A percentile compares a stretch with the other conserved stretches of the same genome.
These are phyloP conservation scores for Torymus aiolomorphi DNA, from an alignment of 2,888 invertebrate species.

Conservation along the genomic window DNA sequence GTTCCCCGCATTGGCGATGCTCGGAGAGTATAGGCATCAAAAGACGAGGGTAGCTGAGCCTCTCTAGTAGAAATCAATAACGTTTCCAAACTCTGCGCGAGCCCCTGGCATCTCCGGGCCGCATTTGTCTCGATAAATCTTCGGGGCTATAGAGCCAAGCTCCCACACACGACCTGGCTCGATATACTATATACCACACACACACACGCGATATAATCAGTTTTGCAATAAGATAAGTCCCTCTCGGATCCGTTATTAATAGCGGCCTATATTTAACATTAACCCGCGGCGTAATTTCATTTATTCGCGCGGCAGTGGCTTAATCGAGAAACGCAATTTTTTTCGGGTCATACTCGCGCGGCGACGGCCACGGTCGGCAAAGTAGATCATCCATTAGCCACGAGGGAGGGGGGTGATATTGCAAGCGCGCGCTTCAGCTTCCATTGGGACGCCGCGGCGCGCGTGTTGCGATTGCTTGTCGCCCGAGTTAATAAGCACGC, in stretches of 20 bases:
- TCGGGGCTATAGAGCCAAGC: no score
- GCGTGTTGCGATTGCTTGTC: background rate
- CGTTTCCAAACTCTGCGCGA: constrained; percentile 26
- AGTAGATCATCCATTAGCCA: constrained; percentile 20
- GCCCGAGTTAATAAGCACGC: background rate
- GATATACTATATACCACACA: no score
- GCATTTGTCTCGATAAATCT: constrained; percentile 29
- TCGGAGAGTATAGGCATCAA: constrained; percentile 12
- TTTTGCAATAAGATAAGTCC: constrained; percentile 15
- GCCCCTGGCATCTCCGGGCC: background rate
- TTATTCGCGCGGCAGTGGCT: background rate
- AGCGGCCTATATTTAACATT: background rate
- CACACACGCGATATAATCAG: constrained; percentile 3
- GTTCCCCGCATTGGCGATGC: background rate
- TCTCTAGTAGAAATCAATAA: constrained; percentile 36
- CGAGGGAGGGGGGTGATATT: no score
- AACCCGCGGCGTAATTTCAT: background rate
- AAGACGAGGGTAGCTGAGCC: constrained; percentile 2
- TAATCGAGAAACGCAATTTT: constrained; percentile 4
- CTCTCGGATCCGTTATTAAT: constrained; percentile 3
- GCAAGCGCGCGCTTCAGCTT: background rate
- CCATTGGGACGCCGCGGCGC: background rate
- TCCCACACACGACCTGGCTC: no score
- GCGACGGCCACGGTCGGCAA: background rate
- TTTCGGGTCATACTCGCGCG: constrained; percentile 2